These are phyloP conservation scores for Aproaerema taeniolella DNA, from an alignment of 2,888 invertebrate genomes.

Conservation along the genomic window DNA sequence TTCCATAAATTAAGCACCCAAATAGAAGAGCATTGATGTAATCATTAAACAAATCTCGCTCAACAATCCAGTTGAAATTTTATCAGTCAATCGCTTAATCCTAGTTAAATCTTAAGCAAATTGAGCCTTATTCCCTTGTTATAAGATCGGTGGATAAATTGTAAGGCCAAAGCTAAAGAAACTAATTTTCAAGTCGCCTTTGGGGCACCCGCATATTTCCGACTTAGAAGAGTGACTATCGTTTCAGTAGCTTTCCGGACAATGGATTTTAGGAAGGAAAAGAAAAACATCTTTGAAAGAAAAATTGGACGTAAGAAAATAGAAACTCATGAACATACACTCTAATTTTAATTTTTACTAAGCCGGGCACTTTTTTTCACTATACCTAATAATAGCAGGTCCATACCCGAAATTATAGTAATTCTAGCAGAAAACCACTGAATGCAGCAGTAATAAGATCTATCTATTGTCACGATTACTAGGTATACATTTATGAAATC, in stretches of 20 bases:
- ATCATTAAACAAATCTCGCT: conserved; percentile 1
- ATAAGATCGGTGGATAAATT: conserved; percentile 12
- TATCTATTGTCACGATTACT: too few relatives aligned
- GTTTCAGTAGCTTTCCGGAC: conserved; percentile 13
- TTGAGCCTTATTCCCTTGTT: conserved; percentile 16
- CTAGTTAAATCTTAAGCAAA: conserved; percentile 14
- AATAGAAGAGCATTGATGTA: conserved; percentile 12
- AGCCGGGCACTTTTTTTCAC: too few relatives aligned
- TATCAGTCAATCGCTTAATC: conserved; percentile 10
- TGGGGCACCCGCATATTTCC: conserved; percentile 40
- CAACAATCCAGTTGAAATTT: not conserved
- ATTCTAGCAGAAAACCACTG: too few relatives aligned
- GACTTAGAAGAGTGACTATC: conserved; percentile 25
- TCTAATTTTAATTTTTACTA: too few relatives aligned
- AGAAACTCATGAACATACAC: too few relatives aligned
- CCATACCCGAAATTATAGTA: too few relatives aligned
- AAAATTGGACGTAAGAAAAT: too few relatives aligned
- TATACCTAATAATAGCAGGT: too few relatives aligned
- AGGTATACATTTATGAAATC: too few relatives aligned
- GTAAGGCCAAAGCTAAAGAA: conserved; percentile 21
- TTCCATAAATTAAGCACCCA: conserved; percentile 6
- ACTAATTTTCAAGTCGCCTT: conserved; percentile 38
- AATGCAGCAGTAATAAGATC: too few relatives aligned
- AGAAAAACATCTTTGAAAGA: too few relatives aligned
- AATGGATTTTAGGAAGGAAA: too few relatives aligned